Percentiles rank a stretch among this genome's conserved stretches.
phyloP scores from a whole-genome alignment of 2,888 invertebrate species.

The Idaea biselata region DNA sequence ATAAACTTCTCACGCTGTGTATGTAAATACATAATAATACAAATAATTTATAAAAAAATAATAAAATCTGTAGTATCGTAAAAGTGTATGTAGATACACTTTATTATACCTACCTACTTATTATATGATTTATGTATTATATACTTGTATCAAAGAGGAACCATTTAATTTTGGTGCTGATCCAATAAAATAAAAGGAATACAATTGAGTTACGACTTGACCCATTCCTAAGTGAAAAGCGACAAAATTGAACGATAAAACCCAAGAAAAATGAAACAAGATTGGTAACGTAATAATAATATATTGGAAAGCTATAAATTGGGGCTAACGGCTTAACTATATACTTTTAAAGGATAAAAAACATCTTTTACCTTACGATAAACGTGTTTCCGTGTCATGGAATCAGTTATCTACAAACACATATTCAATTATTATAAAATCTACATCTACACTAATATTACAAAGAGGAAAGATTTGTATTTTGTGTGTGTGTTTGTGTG shows the following conservation, averaged over 20 bases:
- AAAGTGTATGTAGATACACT: too few species aligned
- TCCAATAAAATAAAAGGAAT: neutral
- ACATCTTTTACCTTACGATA: neutral
- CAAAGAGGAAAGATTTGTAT: too few species aligned
- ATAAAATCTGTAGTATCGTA: too few species aligned
- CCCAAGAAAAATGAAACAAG: constrained; percentile 18
- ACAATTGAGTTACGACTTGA: constrained; percentile 4
- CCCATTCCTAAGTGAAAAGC: constrained; percentile 15
- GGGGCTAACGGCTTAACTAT: constrained; percentile 13
- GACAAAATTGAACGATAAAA: constrained; percentile 17
- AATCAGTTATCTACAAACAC: neutral
- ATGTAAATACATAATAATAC: too few species aligned
- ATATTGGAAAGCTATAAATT: constrained; percentile 28
- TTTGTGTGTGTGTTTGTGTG: too few species aligned
- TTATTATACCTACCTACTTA: too few species aligned
- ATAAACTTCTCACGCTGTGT: too few species aligned
- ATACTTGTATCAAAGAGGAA: constrained; percentile 14
- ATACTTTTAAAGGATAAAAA: constrained; percentile 6
- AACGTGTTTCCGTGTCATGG: neutral
- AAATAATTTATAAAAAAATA: too few species aligned
- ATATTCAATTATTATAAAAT: too few species aligned
- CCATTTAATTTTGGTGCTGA: neutral
- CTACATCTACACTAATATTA: too few species aligned
- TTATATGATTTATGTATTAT: neutral
- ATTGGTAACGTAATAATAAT: constrained; percentile 19